Conservation (phyloP, 2,113 vertebrate species). For the Semnopithecus entellus region DNA sequence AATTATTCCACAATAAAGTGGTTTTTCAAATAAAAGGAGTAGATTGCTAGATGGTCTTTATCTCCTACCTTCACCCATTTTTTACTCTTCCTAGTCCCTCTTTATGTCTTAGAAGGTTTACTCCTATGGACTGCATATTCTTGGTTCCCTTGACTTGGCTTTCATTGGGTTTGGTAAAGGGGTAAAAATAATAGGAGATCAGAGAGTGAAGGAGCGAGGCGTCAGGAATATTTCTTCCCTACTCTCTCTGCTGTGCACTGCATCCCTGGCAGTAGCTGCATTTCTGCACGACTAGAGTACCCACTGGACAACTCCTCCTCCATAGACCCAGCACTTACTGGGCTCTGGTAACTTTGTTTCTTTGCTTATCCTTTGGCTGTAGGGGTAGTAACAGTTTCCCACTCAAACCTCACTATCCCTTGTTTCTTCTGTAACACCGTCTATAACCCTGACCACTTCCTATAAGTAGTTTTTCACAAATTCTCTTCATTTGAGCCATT, state of each 20-base stretch:
- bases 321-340: neutral
- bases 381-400: neutral
- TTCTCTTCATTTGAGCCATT: neutral
- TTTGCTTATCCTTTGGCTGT: neutral
- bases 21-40: neutral
- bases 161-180: neutral
- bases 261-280: neutral
- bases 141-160: constrained; percentile 14
- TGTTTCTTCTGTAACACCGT: constrained; percentile 3
- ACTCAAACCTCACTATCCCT: neutral
- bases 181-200: neutral
- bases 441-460: neutral
- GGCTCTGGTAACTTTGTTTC: neutral
- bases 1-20: neutral
- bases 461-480: constrained; percentile 13
- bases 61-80: neutral
- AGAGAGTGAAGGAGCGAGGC: neutral
- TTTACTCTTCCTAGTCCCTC: neutral
- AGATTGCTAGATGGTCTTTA: neutral
- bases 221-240: neutral
- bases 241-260: neutral
- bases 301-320: neutral
- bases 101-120: neutral
- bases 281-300: neutral
- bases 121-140: neutral